Percentiles rank a stretch among this genome's conserved stretches.
Evolutionary conservation across 2,797 vertebrate genomes (phyloP).

Genomic region (Austrolebias charrua): DNA sequence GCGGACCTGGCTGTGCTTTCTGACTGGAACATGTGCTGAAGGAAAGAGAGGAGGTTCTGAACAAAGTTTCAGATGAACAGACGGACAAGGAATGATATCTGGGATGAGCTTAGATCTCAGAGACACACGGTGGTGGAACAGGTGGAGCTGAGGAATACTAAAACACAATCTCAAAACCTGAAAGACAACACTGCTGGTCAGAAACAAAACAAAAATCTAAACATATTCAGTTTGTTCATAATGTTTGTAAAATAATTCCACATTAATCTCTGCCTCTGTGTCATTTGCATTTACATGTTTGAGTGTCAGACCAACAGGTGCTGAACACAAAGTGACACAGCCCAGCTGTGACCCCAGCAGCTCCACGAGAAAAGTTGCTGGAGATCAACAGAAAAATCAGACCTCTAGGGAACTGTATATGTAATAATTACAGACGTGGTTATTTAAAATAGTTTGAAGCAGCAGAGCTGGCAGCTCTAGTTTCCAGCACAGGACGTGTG

Average conservation of each 20-base stretch:
- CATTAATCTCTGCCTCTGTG: neutral
- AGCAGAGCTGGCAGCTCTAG: constrained; percentile 20
- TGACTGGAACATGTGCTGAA: constrained; percentile 18
- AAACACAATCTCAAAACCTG: constrained; percentile 11
- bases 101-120: constrained; percentile 16
- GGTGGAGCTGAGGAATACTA: constrained; percentile 19
- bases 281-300: constrained; percentile 20
- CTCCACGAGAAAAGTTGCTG: constrained; percentile 15
- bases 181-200: constrained; percentile 9
- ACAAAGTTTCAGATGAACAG: constrained; percentile 14
- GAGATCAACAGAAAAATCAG: constrained; percentile 9
- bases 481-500: constrained; percentile 15
- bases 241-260: neutral
- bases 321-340: constrained; percentile 44
- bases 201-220: neutral
- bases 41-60: constrained; percentile 1
- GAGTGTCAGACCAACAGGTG: constrained; percentile 37
- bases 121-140: constrained; percentile 32
- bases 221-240: neutral
- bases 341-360: constrained; percentile 2
- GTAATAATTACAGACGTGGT: constrained; percentile 27
- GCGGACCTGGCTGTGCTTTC: constrained; percentile 19
- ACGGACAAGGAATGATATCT: constrained; percentile 9
- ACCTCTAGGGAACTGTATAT: constrained; percentile 15
- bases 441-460: constrained; percentile 17